Base-by-base conservation (phyloP, 2,113 vertebrate genomes). In the Chaetodon trifascialis region DNA sequence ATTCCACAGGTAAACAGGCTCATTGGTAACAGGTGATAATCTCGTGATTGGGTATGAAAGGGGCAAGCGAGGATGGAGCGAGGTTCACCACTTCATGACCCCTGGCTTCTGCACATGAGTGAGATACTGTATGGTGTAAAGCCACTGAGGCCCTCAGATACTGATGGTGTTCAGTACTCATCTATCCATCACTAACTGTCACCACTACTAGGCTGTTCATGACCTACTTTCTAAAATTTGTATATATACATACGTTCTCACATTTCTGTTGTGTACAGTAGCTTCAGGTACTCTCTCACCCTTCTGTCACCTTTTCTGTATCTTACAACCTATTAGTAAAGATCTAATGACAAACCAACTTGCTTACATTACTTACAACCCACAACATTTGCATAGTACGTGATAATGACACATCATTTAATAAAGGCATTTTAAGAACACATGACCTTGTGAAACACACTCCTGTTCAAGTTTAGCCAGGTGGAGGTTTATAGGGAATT, bases 401-500 rank as follows among this genome's bases (percentile, higher is more conserved):
- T 11, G n/a, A 11, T 7, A 23, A n/a, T 16, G 17, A 65, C 7
- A 2, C 12, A 23, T 44, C 11, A 42, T 40, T 21, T n/a, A 42
- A 21, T 42, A 42, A 42, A 14, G 16, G 17, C 42, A 63, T 63
- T 40, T 11, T 52, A 38, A 62, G 36, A 34, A 47, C 1, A 67
- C 63, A 12, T n/a, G 30, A 30, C 30, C 30, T 30, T 30, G 16
- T 23, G 34, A 44, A 54, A 46, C 36, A 71, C 25, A 71, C 46
- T 19, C 2, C 34, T 49, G 54, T 21, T 55, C 55, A 60, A 19
- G 55, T 68, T 67, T 5, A 73, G 34, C 44, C 58, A 44, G 34
- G 58, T 72, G 62, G 40, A 68, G 60, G 36, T 74, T 67, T 25
- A 72, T 5, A 71, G 34, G 34, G 4, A 62, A 52, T 72, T 44